Percentiles rank a stretch among this genome's conserved stretches.
These are phyloP conservation scores for Habrosyne pyritoides DNA, from an alignment of 2,888 invertebrate species.

Conservation along the genomic window DNA sequence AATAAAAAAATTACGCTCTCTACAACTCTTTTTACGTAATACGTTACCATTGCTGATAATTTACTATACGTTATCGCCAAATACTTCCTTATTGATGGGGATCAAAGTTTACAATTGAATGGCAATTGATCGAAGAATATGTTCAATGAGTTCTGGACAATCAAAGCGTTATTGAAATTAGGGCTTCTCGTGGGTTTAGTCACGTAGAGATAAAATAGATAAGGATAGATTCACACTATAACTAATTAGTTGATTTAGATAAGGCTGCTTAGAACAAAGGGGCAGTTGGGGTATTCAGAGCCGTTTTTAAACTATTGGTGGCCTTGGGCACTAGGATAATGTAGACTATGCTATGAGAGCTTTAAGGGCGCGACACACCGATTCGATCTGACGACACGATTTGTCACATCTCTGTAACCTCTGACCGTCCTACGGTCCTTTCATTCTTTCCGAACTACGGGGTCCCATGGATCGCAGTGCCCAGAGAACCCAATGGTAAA, in stretches of 20 bases:
- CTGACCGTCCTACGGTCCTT: no score
- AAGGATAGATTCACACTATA: slow-evolving; percentile 27
- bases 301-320: no score
- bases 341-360: no score
- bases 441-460: no score
- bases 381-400: no score
- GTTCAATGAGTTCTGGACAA: not conserved
- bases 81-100: not conserved
- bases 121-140: not conserved
- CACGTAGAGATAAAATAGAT: slow-evolving; percentile 64
- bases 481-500: no score
- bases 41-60: not conserved
- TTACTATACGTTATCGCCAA: not conserved
- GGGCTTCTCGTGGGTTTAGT: slow-evolving; percentile 47
- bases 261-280: no score
- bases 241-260: slow-evolving; percentile 21
- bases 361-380: no score
- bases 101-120: not conserved
- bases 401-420: no score
- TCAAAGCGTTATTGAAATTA: slow-evolving; percentile 1
- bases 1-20: not conserved
- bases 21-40: not conserved
- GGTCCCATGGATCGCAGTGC: no score
- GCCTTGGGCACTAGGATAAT: no score
- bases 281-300: no score